A percentile compares a stretch with the other conserved stretches of the same genome.
These are phyloP conservation scores for Leptoclinus maculatus DNA, from an alignment of 2,797 vertebrate genomes.

Conservation along the genomic window DNA sequence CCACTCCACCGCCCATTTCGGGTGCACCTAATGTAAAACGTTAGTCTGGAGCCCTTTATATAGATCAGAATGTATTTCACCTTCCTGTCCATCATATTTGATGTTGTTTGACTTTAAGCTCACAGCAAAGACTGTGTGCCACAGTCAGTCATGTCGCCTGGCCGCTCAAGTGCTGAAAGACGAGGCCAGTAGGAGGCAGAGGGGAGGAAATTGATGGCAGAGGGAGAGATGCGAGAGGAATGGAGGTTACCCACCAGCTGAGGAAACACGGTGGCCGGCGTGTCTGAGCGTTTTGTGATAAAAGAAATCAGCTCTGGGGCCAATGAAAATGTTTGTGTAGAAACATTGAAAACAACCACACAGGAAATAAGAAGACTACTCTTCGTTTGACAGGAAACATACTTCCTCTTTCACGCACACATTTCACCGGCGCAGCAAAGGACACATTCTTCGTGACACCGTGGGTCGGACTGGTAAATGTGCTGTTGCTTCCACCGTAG, in stretches of 20 bases:
- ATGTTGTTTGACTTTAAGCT: conserved; percentile 47
- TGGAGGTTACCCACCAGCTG: conserved; percentile 83
- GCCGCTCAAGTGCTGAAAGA: conserved; percentile 46
- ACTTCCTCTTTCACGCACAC: conserved; percentile 53
- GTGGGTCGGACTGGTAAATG: conserved; percentile 14
- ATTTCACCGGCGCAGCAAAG: conserved; percentile 33
- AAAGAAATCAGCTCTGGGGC: conserved; percentile 56
- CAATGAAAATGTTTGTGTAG: conserved; percentile 77
- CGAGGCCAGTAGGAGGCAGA: conserved; percentile 36
- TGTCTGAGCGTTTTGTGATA: conserved; percentile 61
- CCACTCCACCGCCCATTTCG: not conserved
- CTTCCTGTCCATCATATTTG: conserved; percentile 38
- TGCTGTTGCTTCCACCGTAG: conserved; percentile 23
- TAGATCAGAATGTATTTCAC: conserved; percentile 40
- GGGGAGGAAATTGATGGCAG: conserved; percentile 69
- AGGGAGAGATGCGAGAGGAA: conserved; percentile 57
- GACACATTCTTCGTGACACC: conserved; percentile 48
- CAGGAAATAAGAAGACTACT: conserved; percentile 70
- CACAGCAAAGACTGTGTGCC: not conserved
- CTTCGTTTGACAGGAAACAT: conserved; percentile 72
- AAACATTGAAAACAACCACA: conserved; percentile 67
- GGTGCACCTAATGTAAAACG: not conserved
- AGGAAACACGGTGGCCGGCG: conserved; percentile 78
- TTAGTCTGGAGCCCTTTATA: conserved; percentile 5
- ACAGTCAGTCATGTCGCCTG: conserved; percentile 16